Evolutionary conservation across 2,888 invertebrate species (phyloP), one percentile per base, ranked within the genome.

Genomic region (Acrobasis repandana): DNA sequence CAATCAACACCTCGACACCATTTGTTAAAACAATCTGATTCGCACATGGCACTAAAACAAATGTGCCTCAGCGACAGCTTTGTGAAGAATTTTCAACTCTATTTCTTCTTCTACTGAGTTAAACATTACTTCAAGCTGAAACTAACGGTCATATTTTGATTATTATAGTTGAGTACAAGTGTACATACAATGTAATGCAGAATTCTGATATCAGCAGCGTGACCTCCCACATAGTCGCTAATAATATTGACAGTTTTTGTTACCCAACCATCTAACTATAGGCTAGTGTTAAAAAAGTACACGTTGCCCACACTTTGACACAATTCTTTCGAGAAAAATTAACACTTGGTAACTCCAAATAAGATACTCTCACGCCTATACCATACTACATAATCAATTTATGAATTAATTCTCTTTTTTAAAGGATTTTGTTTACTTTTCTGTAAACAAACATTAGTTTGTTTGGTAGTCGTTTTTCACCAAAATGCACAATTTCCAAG

Each of bases 11-110:
- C 43, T 60, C 60, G 52, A 46, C 43, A 20, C 46, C 52, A 60
- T 60, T 60, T 60, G 52, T 59, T 59, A 60, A 52, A 60, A 52
- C 60, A 60, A 60, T 60, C 60, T 58, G 33, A 52, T 18, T 34
- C 28, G 8, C 59, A 59, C 33, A 60, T 60, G 60, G 60, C 33
- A 52, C 16, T 16, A 47, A 43, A 60, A 46, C 38, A 60, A 60
- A 60, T 52, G 28, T 16, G 15, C 34, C n/a, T n/a, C n/a, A n/a
- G n/a, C n/a, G 46, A 14, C 11, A 14, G 1, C 2, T 36, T 10
- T 16, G 5, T n/a, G 18, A 52, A 18, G 14, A 8, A 46, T 47
- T 60, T 9, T 16, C 14, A 47, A 60, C 52, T 46, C 20, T 52
- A 52, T 11, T n/a, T 0, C 1, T 1, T 15, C 18, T 9, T 8